Base-by-base conservation (phyloP, 2,797 vertebrate species). In the Danio albolineatus region DNA sequence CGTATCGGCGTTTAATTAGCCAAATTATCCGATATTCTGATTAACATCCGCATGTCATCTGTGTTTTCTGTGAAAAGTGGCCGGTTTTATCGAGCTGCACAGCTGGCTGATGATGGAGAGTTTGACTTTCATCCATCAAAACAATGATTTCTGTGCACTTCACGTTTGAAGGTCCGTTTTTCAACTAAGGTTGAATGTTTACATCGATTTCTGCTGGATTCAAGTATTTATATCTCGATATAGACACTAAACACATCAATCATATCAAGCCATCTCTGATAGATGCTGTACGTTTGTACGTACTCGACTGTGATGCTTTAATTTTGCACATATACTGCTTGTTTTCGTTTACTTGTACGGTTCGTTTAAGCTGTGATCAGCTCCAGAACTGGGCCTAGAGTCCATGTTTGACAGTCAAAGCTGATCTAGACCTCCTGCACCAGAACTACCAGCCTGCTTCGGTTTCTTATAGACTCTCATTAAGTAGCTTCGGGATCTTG, bases 111-210 rank as follows among this genome's bases (percentile, higher is more conserved):
- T 71, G 66, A 71, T 79, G 76, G 44, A 72, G 48, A 60, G n/a
- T 78, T 70, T 78, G 76, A 70, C 76, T 70, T 69, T 70, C 56
- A 70, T 70, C 38, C 57, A 54, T 44, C 69, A 53, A 49, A 61
- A 70, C 28, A 53, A 60, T 53, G 1, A 44, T 62, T 69, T 69
- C 43, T 19, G 10, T 41, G 38, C n/a, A 48, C 75, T 36, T 57
- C 1, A 36, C 21, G 12, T 67, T 46, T 76, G 49, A 76, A 65
- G 49, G 10, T 10, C 67, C 0, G 2, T 17, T 69, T 59, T 19
- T 19, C 53, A 43, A 9, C 54, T 5, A 6, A n/a, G 7, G 10
- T 43, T 71, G 13, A 43, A 46, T 73, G 71, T 67, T 77, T 56
- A 48, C 53, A 59, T 39, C 10, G 7, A 41, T 70, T 48, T 59